Conservation (phyloP, 2,113 vertebrate species). For the Trogon surrucura region DNA sequence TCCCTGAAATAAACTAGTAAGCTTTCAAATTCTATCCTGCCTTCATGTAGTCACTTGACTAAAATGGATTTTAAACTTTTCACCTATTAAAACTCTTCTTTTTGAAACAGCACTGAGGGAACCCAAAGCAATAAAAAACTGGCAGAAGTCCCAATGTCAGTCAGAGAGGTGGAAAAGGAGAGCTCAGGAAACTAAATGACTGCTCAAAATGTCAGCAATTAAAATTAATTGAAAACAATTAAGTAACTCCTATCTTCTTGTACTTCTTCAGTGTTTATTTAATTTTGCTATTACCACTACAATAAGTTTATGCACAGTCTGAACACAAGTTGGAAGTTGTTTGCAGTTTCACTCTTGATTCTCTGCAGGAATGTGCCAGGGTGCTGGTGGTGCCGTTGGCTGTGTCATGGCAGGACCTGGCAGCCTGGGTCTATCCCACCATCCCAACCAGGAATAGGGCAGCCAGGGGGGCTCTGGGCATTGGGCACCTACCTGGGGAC, state of each 20-base stretch:
- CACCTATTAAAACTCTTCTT: constrained; percentile 14
- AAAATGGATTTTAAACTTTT: constrained; percentile 40
- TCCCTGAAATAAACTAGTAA: constrained; percentile 24
- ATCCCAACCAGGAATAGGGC: not conserved
- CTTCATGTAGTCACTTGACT: constrained; percentile 13
- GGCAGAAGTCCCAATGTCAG: constrained; percentile 6
- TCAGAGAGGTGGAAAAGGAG: not conserved
- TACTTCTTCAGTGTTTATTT: constrained; percentile 12
- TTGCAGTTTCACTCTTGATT: not conserved
- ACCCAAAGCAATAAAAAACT: not conserved
- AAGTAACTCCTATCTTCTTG: not conserved
- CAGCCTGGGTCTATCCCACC: rapidly evolving
- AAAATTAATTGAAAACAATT: constrained; percentile 60
- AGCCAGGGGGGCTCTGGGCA: not conserved
- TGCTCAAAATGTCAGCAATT: constrained; percentile 45
- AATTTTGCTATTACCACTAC: not conserved
- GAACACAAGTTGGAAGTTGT: not conserved
- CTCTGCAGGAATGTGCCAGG: rapidly evolving
- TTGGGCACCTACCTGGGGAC: rapidly evolving
- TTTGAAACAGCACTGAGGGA: not conserved
- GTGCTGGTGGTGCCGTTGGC: rapidly evolving
- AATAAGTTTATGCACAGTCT: not conserved
- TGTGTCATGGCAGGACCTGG: not conserved
- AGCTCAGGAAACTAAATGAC: not conserved
- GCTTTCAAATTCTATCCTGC: not conserved